Evolutionary conservation across 2,113 vertebrate species (phyloP).

Genomic region (Chaenocephalus aceratus): DNA sequence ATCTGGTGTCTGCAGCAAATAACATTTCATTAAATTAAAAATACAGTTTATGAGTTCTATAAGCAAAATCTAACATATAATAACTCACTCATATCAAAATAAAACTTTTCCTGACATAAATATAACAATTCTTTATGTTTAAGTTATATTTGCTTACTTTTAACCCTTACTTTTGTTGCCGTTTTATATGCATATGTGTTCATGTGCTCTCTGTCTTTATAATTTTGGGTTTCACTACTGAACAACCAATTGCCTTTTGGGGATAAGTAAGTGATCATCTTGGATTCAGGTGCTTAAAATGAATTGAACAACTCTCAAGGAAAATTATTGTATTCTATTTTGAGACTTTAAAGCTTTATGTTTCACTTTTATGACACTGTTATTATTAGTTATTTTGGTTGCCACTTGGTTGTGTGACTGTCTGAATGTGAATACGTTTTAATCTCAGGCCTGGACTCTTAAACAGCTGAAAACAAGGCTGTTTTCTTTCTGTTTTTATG

Average conservation of each 20-base stretch:
- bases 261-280: not conserved
- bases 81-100: not conserved
- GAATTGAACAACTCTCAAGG: not conserved
- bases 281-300: not conserved
- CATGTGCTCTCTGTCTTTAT: not conserved
- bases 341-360: not conserved
- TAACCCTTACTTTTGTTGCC: not conserved
- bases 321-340: not conserved
- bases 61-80: not conserved
- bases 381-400: not conserved
- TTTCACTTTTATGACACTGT: not conserved
- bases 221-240: no score
- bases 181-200: not conserved
- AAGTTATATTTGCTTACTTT: not conserved
- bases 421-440: not conserved
- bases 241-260: not conserved
- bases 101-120: no score
- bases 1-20: constrained; percentile 85
- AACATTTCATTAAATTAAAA: no score
- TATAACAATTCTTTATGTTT: no score
- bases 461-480: not conserved
- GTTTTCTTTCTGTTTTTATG: not conserved
- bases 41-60: no score
- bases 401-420: no score
- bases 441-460: not conserved